phyloP scores from a whole-genome alignment of 2,113 vertebrate species.

The Mobula hypostoma region DNA sequence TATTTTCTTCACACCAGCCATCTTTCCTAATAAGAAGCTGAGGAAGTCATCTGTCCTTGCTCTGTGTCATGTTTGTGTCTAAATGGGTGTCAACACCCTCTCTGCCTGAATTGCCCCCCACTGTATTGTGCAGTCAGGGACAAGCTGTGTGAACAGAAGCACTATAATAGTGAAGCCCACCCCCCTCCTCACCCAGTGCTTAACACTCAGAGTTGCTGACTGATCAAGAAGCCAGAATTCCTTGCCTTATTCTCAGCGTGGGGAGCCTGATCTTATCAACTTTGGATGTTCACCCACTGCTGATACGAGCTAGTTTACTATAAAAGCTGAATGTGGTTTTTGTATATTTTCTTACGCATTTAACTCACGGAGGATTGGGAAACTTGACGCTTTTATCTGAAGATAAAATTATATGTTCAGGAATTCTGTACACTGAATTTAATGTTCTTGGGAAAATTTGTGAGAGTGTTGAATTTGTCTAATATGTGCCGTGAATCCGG shows the following conservation, averaged over 20 bases:
- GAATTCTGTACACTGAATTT: too few relatives aligned
- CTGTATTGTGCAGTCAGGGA: too few relatives aligned
- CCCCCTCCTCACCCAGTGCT: not conserved
- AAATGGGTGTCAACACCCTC: too few relatives aligned
- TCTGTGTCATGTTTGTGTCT: too few relatives aligned
- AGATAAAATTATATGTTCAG: not conserved
- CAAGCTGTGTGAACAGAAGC: too few relatives aligned
- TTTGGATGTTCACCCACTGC: not conserved
- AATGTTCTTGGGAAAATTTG: not conserved
- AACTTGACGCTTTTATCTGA: not conserved
- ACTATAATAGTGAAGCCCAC: not conserved
- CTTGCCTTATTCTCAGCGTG: not conserved
- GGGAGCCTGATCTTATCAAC: too few relatives aligned
- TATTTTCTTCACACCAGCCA: too few relatives aligned
- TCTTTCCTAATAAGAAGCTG: too few relatives aligned
- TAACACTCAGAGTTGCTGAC: not conserved
- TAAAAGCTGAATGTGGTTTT: not conserved
- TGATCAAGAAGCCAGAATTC: not conserved
- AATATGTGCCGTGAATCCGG: not conserved
- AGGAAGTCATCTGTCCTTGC: too few relatives aligned
- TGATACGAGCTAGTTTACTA: not conserved
- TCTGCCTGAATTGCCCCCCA: too few relatives aligned
- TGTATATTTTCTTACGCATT: not conserved
- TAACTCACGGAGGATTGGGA: not conserved
- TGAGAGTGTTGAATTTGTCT: not conserved